phyloP scores from a whole-genome alignment of 2,113 vertebrate species.

The Astatoreochromis straeleni region DNA sequence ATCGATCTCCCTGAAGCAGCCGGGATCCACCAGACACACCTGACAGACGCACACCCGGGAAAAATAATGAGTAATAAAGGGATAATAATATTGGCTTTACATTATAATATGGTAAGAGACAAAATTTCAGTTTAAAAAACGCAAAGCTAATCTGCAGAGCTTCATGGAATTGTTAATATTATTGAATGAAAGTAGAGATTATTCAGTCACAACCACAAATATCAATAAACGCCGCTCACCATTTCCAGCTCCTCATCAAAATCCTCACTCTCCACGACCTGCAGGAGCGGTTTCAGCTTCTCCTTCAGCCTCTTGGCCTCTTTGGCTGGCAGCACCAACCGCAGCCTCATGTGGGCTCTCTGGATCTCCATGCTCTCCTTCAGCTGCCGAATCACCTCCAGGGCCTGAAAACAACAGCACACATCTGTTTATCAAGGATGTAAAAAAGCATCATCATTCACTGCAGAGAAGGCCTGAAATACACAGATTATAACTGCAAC shows the following conservation, averaged over 20 bases:
- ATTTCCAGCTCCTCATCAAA: conserved; percentile 87
- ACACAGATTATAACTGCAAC: background rate
- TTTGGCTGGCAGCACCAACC: conserved; percentile 81
- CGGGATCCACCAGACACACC: conserved; percentile 92
- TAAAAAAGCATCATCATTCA: background rate
- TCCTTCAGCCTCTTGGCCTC: conserved; percentile 94
- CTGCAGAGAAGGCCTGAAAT: background rate
- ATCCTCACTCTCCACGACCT: conserved; percentile 88
- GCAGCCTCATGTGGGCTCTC: conserved; percentile 91
- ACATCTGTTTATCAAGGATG: background rate
- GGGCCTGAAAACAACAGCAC: conserved; percentile 68
- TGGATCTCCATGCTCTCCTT: conserved; percentile 94
- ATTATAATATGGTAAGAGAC: background rate
- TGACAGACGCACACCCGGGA: conserved; percentile 29
- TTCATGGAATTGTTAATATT: background rate
- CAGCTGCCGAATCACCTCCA: conserved; percentile 92
- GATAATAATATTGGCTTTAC: background rate
- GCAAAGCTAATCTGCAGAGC: background rate
- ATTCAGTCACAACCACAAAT: background rate
- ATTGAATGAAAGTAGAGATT: background rate
- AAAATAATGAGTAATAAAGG: background rate
- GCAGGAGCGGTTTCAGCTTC: conserved; percentile 87
- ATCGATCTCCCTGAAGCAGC: conserved; percentile 95
- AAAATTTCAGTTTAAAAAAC: background rate
- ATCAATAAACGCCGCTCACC: conserved; percentile 50